Base-by-base conservation (phyloP, 2,888 invertebrate genomes). In the Ophraella communa region DNA sequence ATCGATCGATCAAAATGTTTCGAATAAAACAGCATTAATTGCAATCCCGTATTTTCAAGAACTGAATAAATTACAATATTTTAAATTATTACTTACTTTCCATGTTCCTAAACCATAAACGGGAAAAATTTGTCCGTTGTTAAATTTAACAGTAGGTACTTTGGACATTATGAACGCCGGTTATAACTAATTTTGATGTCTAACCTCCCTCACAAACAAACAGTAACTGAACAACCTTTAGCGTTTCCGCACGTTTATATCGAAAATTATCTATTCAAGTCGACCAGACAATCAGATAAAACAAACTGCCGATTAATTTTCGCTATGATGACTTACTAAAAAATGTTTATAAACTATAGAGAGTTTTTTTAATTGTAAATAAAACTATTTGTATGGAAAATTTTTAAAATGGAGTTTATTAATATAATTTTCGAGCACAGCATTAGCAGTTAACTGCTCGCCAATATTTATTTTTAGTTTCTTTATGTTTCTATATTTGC, bases 71-170 rank as follows among this genome's bases (percentile, higher is more conserved):
- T n/a, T n/a, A n/a, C n/a, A n/a, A n/a, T n/a, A n/a, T n/a, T n/a
- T n/a, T n/a, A n/a, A n/a, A n/a, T n/a, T n/a, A n/a, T n/a, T n/a
- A 79, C 81, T 81, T 75, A 88, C 88, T 80, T 88, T 87, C 88
- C 88, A 90, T 0, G 89, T 90, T 1, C 89, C 89, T 11, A 90
- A 79, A 1, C 89, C 89, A 21, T 89, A 77, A 0, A 85, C 79
- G 0, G 89, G 90, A 61, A 88, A 84, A 7, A 83, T 82, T n/a
- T 79, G 71, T 3, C 88, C 89, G 69, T 86, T 86, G 74, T 84
- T 86, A 14, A 89, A 83, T 35, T 82, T 84, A 0, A 87, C 66
- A 21, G 30, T 68, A 0, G 74, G 76, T 21, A 74, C 71, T 60
- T 69, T 71, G 11, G 67, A 63, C 68, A 68, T 68, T 27, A 18